phyloP scores from a whole-genome alignment of 2,888 invertebrate species.

The Drosophila ustulata region DNA sequence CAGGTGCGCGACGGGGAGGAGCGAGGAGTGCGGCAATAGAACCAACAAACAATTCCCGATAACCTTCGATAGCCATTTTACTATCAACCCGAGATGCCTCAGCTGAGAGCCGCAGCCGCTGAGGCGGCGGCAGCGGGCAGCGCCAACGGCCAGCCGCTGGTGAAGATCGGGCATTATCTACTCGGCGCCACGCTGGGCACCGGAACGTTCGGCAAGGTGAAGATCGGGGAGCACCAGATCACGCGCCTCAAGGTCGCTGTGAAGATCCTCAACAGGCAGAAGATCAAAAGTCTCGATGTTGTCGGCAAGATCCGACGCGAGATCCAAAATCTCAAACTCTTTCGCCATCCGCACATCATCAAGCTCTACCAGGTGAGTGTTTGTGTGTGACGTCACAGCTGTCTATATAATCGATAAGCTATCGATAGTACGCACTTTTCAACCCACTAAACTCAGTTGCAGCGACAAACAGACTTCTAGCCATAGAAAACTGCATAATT shows the following conservation, averaged over 20 bases:
- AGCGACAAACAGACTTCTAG: no score
- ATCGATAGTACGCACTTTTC: not conserved
- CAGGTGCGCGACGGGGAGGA: not conserved
- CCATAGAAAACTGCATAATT: no score
- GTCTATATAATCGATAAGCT: not conserved
- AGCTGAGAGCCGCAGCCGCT: conserved; percentile 76
- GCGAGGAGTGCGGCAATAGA: conserved; percentile 12
- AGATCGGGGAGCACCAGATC: conserved; percentile 98
- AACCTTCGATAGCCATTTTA: conserved; percentile 6
- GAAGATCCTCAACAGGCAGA: conserved; percentile 98
- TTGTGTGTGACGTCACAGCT: conserved; percentile 3
- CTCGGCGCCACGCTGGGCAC: conserved; percentile 95
- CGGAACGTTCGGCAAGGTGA: conserved; percentile 99
- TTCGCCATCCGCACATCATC: conserved; percentile 99
- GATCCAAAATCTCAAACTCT: conserved; percentile 99
- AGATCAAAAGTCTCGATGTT: conserved; percentile 99
- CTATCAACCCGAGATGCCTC: conserved; percentile 71
- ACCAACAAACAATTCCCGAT: conserved; percentile 10
- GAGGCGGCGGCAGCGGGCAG: conserved; percentile 72
- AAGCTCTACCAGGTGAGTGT: conserved; percentile 92
- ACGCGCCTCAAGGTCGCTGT: conserved; percentile 99
- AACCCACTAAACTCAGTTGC: no score
- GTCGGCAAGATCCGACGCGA: conserved; percentile 99
- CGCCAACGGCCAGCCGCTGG: conserved; percentile 89
- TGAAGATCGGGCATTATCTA: conserved; percentile 98